phyloP scores from a whole-genome alignment of 2,888 invertebrate genomes.

The Gisinianus flammeolus region DNA sequence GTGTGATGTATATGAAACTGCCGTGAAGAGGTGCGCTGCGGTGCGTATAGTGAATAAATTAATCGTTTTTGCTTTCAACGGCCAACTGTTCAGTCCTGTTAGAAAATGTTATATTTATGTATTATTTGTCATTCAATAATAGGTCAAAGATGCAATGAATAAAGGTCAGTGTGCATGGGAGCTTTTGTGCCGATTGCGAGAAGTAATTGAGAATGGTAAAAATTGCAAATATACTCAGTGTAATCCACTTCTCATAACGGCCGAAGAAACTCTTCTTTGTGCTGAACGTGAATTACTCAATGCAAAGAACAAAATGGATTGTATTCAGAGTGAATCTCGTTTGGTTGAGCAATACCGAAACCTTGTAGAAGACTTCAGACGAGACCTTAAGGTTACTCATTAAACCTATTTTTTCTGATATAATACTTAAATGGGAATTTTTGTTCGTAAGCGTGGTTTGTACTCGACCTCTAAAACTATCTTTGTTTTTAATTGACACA shows the following conservation, averaged over 20 bases:
- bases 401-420: neutral
- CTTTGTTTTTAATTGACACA: neutral
- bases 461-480: neutral
- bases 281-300: constrained; percentile 55
- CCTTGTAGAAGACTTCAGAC: constrained; percentile 54
- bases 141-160: constrained; percentile 51
- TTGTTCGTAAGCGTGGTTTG: no score
- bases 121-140: neutral
- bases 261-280: constrained; percentile 55
- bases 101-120: no score
- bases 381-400: constrained; percentile 51
- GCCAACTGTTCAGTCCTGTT: no score
- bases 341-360: constrained; percentile 56
- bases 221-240: constrained; percentile 56
- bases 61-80: no score
- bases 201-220: constrained; percentile 56
- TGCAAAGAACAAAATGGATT: constrained; percentile 55
- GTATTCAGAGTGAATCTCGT: constrained; percentile 52
- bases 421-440: no score
- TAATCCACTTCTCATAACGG: constrained; percentile 55
- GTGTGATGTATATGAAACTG: constrained; percentile 53
- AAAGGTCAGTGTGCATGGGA: constrained; percentile 58
- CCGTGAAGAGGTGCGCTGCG: constrained; percentile 51
- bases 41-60: no score
- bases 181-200: constrained; percentile 54